These are phyloP conservation scores for Spilarctia lutea DNA, from an alignment of 2,888 invertebrate species.

Conservation along the genomic window DNA sequence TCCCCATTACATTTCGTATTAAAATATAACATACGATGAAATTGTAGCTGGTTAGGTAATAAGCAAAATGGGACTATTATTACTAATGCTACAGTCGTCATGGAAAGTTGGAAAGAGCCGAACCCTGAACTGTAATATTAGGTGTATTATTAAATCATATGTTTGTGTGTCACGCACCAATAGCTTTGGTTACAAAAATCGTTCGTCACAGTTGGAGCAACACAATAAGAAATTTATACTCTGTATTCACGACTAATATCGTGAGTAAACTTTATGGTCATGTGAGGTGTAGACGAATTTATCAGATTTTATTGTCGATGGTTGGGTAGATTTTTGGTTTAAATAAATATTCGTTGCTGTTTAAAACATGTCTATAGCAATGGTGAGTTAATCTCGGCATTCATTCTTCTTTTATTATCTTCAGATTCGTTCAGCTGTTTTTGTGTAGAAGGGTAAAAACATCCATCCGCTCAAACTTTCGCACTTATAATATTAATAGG, in stretches of 20 bases:
- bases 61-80: conserved; percentile 46
- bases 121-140: conserved; percentile 51
- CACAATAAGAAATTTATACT: conserved; percentile 48
- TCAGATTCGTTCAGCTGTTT: too few relatives aligned
- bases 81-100: conserved; percentile 42
- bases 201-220: conserved; percentile 57
- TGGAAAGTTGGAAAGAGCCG: conserved; percentile 43
- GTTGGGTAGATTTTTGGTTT: background rate
- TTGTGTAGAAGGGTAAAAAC: too few relatives aligned
- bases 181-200: conserved; percentile 50
- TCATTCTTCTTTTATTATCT: too few relatives aligned
- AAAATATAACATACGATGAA: conserved; percentile 25
- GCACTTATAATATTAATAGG: too few relatives aligned
- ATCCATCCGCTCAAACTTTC: too few relatives aligned
- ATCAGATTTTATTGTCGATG: background rate
- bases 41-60: conserved; percentile 39
- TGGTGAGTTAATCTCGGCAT: too few relatives aligned
- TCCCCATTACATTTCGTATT: conserved; percentile 11
- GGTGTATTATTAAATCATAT: conserved; percentile 63
- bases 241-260: conserved; percentile 23
- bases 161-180: conserved; percentile 62
- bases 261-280: conserved; percentile 14
- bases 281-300: background rate
- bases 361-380: background rate
- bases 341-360: background rate